Conservation (phyloP, 1,140 invertebrate species). For the Chelonus insularis region DNA sequence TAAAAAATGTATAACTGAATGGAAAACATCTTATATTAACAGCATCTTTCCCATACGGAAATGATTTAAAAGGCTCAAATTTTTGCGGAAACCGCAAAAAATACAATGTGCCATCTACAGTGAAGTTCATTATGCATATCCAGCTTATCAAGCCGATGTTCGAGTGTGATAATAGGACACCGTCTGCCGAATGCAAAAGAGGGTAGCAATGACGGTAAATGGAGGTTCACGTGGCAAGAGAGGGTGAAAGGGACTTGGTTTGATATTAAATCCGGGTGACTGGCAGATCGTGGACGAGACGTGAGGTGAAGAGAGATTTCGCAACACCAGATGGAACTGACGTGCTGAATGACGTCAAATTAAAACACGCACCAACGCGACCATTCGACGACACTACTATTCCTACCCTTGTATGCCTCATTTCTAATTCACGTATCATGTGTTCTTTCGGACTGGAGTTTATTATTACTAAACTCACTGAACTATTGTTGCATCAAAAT, state of each 20-base stretch:
- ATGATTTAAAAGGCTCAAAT: not conserved
- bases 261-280: slow-evolving; percentile 54
- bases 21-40: too few species aligned
- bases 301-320: slow-evolving; percentile 39
- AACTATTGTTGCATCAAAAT: too few species aligned
- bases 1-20: too few species aligned
- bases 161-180: slow-evolving; percentile 24
- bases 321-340: slow-evolving; percentile 56
- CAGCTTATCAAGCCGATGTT: slow-evolving; percentile 33
- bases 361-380: slow-evolving; percentile 56
- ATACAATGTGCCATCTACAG: slow-evolving; percentile 14
- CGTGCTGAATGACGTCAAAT: slow-evolving; percentile 57
- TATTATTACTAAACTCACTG: too few species aligned
- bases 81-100: not conserved
- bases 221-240: not conserved
- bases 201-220: slow-evolving; percentile 11
- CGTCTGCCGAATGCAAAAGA: slow-evolving; percentile 19
- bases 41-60: not conserved
- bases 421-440: too few species aligned
- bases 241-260: not conserved
- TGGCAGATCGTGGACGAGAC: slow-evolving; percentile 49
- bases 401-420: too few species aligned
- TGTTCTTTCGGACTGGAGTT: too few species aligned
- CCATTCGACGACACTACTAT: slow-evolving; percentile 49
- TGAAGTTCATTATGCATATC: slow-evolving; percentile 37